A percentile compares a stretch with the other conserved stretches of the same genome.
Conservation (phyloP, 2,888 invertebrate genomes). For the Scelioninae gen. 1 region DNA sequence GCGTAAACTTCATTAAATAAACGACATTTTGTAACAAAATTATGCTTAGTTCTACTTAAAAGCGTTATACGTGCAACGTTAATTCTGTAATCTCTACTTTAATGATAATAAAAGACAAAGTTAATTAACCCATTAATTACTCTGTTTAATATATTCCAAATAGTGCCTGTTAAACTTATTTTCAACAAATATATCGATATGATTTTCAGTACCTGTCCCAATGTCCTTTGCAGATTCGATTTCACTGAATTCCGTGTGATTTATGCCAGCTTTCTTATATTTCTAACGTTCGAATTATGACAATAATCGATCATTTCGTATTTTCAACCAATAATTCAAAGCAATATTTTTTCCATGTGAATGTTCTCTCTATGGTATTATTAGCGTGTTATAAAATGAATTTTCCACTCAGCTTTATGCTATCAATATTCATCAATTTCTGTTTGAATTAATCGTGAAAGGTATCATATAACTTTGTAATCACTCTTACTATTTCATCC, state of each 20-base stretch:
- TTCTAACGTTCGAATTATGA: slow-evolving; percentile 59
- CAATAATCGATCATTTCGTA: slow-evolving; percentile 56
- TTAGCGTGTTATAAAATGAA: slow-evolving; percentile 36
- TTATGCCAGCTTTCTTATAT: slow-evolving; percentile 42
- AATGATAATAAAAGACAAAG: slow-evolving; percentile 5
- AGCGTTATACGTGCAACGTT: background rate
- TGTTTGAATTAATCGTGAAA: background rate
- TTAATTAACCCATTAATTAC: slow-evolving; percentile 23
- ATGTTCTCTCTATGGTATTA: slow-evolving; percentile 12
- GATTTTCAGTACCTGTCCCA: slow-evolving; percentile 11
- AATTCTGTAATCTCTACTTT: slow-evolving; percentile 7
- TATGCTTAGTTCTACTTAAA: slow-evolving; percentile 11
- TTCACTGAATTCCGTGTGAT: slow-evolving; percentile 29
- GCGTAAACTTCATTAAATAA: slow-evolving; percentile 7
- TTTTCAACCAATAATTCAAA: slow-evolving; percentile 55
- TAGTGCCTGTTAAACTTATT: slow-evolving; percentile 21
- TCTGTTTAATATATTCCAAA: background rate
- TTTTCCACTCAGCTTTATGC: slow-evolving; percentile 16
- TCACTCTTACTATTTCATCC: too few relatives aligned
- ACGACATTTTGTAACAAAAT: slow-evolving; percentile 15
- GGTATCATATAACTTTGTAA: too few relatives aligned
- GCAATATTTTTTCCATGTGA: slow-evolving; percentile 47
- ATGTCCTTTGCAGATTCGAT: slow-evolving; percentile 48
- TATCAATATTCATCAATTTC: slow-evolving; percentile 44
- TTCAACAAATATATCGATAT: slow-evolving; percentile 30